phyloP scores from a whole-genome alignment of 2,113 vertebrate species.

The Chrysochloris asiatica region DNA sequence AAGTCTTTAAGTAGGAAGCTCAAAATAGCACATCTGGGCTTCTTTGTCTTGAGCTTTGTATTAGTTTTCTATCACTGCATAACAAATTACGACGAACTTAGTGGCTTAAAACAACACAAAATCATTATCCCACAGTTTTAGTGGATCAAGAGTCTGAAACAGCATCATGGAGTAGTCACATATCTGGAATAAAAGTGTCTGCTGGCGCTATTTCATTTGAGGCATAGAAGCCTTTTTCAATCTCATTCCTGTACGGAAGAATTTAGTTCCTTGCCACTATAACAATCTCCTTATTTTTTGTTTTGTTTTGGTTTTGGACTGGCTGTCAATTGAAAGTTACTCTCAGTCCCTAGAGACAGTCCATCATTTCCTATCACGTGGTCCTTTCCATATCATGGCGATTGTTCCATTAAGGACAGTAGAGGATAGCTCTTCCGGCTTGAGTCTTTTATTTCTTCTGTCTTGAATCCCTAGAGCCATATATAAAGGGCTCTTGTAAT shows the following conservation, averaged over 20 bases:
- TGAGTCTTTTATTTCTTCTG: neutral
- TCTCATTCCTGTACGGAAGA: neutral
- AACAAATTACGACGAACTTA: neutral
- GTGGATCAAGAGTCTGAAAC: neutral
- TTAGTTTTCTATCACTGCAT: neutral
- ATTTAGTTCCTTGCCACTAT: neutral
- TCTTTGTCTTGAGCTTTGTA: neutral
- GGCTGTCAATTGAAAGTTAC: too few species aligned
- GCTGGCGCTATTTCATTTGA: neutral
- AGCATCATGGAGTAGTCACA: accelerated
- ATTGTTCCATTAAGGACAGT: neutral
- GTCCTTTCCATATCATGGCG: too few species aligned
- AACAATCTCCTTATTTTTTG: too few species aligned
- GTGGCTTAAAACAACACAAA: neutral
- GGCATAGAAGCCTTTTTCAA: too few species aligned
- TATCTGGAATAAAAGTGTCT: neutral
- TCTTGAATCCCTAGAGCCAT: neutral
- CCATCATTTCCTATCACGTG: too few species aligned
- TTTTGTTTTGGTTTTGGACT: neutral
- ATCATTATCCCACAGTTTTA: neutral
- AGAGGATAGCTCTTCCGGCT: neutral
- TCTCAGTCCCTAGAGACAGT: neutral
- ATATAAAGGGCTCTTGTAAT: neutral
- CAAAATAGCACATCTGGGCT: neutral
- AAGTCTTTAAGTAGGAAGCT: neutral